Evolutionary conservation across 2,888 invertebrate species (phyloP).

Genomic region (Chydorus sphaericus): DNA sequence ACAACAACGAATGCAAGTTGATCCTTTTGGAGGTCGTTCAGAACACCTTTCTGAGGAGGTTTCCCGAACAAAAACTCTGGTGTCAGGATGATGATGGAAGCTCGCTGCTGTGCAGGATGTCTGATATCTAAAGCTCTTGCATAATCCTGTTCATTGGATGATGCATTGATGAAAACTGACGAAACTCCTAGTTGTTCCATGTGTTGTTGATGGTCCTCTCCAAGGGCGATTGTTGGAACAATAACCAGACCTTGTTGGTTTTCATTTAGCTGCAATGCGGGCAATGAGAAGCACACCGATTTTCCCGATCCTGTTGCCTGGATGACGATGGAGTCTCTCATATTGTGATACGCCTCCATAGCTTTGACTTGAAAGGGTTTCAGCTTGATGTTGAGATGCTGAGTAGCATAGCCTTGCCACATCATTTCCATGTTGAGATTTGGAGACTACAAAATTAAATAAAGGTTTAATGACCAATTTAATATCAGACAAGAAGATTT

Average conservation of each 20-base stretch:
- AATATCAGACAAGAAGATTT: too few species aligned
- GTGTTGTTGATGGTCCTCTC: background rate
- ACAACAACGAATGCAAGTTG: background rate
- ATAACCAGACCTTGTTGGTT: background rate
- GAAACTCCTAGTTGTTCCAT: background rate
- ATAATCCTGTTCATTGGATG: background rate
- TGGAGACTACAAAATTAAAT: too few species aligned
- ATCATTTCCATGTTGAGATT: too few species aligned
- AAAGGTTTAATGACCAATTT: too few species aligned
- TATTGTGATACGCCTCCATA: background rate
- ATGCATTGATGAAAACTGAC: background rate
- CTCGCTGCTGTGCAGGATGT: background rate
- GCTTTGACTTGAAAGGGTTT: background rate
- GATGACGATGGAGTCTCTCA: background rate
- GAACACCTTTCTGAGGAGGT: background rate
- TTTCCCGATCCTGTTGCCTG: background rate
- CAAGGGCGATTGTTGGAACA: constrained; percentile 1
- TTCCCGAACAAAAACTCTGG: constrained; percentile 3
- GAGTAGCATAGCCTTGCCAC: background rate
- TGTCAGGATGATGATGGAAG: background rate
- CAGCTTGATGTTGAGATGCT: background rate
- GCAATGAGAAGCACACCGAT: background rate
- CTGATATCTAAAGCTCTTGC: too few species aligned
- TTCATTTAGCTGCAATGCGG: background rate
- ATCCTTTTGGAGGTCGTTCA: background rate